Evolutionary conservation across 2,113 vertebrate genomes (phyloP).

Genomic region (Dascyllus trimaculatus): DNA sequence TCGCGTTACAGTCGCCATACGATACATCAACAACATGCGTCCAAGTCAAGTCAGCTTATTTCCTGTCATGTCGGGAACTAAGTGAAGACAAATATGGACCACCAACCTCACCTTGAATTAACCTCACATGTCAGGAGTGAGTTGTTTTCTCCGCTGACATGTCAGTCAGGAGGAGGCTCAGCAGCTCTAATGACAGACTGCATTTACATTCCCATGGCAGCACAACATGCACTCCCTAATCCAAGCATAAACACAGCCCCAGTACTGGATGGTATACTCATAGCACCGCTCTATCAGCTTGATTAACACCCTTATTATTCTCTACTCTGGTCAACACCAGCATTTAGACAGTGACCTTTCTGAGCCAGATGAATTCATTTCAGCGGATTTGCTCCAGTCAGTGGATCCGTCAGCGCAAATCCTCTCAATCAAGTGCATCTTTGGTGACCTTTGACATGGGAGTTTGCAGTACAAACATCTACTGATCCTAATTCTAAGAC

Average conservation of each 20-base stretch:
- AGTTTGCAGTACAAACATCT: background rate
- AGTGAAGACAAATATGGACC: background rate
- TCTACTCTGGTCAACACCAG: no score
- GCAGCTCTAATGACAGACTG: slow-evolving; percentile 48
- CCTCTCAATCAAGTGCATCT: no score
- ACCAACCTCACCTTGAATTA: slow-evolving; percentile 2
- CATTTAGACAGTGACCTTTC: no score
- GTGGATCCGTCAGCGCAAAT: no score
- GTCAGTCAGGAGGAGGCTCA: slow-evolving; percentile 32
- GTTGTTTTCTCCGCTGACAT: slow-evolving; percentile 10
- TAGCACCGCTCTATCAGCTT: slow-evolving; percentile 1
- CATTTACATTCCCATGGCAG: slow-evolving; percentile 40
- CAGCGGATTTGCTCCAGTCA: background rate
- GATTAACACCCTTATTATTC: background rate
- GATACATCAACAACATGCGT: background rate
- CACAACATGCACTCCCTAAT: slow-evolving; percentile 28
- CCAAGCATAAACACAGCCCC: slow-evolving; percentile 27
- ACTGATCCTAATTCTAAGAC: no score
- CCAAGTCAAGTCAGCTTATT: background rate
- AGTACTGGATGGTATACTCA: background rate
- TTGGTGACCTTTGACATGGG: no score
- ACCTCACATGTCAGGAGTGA: slow-evolving; percentile 21
- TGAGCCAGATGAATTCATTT: background rate
- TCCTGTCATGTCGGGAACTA: background rate
- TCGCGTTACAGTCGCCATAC: slow-evolving; percentile 47